Evolutionary conservation across 1,140 invertebrate genomes (phyloP), one percentile per base, ranked within the genome.

Genomic region (Lerema accius): DNA sequence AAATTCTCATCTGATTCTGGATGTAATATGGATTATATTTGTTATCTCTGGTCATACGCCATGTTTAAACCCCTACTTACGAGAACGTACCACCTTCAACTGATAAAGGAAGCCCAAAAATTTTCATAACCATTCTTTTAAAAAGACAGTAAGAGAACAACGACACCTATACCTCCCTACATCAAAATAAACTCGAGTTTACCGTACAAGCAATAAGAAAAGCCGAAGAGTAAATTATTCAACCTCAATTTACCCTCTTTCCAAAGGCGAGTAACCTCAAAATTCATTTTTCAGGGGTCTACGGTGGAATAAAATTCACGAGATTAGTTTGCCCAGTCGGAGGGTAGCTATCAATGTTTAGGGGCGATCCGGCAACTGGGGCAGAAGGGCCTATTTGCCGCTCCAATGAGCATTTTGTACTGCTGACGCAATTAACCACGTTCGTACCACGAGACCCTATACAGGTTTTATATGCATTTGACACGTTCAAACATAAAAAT

Each of bases 361-460:
- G 71, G 70, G 64, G 58, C 70, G 75, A 70, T 19, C 63, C 63
- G 53, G 68, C 67, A 84, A 86, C 65, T 81, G 72, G 84, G 69
- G 85, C 82, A 86, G 83, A 88, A 86, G 81, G 74, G 67, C 74
- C 76, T 72, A 85, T 88, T 84, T 80, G 53, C 67, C 84, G 82
- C 71, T 76, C 76, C 80, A 86, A 80, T 85, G 85, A 71, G 61
- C 73, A 76, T 80, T 82, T 76, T 79, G 77, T 82, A 63, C 67
- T 65, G 60, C 71, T 80, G 74, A 79, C 71, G 76, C 73, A 79
- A 80, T 82, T 83, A 85, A 73, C 64, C 59, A 63, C 58, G 61
- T 23, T 49, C 48, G 49, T 65, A 9, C 39, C 42, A 28, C 14
- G 1, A n/a, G n/a, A n/a, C n/a, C 14, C 13, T 40, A 23, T 7